phyloP scores from a whole-genome alignment of 1,140 invertebrate genomes.

The Drosophila trapezifrons region DNA sequence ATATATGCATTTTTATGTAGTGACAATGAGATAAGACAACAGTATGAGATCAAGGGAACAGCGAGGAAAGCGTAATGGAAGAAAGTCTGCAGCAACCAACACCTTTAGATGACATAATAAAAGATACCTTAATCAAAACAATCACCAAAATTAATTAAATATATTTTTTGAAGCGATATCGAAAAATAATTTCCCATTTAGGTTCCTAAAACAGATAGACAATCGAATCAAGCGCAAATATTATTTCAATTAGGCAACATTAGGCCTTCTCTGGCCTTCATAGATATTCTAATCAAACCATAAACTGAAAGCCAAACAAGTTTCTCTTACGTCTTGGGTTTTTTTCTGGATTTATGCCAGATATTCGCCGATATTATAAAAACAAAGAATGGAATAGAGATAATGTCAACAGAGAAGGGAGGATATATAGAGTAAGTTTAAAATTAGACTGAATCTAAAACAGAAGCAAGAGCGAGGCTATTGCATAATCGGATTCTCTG shows the following conservation, averaged over 20 bases:
- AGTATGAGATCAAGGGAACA: conserved; percentile 8
- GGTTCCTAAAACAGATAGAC: conserved; percentile 21
- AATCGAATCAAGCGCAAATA: conserved; percentile 13
- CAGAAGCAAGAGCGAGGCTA: conserved; percentile 25
- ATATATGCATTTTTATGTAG: conserved; percentile 54
- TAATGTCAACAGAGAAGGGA: conserved; percentile 27
- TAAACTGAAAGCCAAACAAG: conserved; percentile 42
- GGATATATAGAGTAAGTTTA: conserved; percentile 50
- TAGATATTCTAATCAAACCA: conserved; percentile 38
- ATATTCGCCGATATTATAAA: conserved; percentile 35
- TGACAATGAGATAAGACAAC: conserved; percentile 42
- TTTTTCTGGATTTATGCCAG: conserved; percentile 53
- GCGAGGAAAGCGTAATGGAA: conserved; percentile 4
- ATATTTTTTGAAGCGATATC: neutral
- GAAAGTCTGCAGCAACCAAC: conserved; percentile 1
- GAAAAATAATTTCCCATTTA: conserved; percentile 1
- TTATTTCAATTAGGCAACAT: conserved; percentile 18
- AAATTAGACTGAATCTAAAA: conserved; percentile 54
- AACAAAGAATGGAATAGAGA: conserved; percentile 22
- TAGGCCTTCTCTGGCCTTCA: conserved; percentile 21
- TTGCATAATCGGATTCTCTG: conserved; percentile 52
- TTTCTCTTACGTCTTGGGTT: conserved; percentile 24
- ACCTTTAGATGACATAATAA: conserved; percentile 4
- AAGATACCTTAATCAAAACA: conserved; percentile 7
- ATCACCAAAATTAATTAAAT: conserved; percentile 14